phyloP scores from a whole-genome alignment of 2,113 vertebrate genomes.

The Gallinago paraguaiae region DNA sequence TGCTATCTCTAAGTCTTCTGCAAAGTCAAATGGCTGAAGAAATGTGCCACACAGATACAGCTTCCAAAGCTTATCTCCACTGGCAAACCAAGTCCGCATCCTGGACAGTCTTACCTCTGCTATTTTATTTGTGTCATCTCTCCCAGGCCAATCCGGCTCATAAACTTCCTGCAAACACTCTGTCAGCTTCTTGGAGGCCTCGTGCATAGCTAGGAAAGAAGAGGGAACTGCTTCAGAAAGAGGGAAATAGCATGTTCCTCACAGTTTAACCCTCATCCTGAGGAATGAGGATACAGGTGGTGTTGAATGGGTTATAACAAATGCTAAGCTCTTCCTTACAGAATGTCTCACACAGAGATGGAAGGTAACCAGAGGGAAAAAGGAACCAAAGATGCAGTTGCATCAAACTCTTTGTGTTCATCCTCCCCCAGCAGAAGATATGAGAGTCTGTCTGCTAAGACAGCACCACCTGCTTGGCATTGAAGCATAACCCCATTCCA shows the following conservation, averaged over 20 bases:
- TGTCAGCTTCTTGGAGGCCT: constrained; percentile 92
- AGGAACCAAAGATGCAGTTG: background rate
- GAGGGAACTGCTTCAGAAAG: background rate
- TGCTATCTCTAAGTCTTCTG: background rate
- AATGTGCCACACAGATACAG: background rate
- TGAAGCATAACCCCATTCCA: background rate
- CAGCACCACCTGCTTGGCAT: background rate
- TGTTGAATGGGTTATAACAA: background rate
- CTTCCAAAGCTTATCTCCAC: background rate
- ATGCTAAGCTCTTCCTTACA: background rate
- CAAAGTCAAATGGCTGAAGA: background rate
- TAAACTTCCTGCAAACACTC: constrained; percentile 95
- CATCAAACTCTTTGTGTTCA: background rate
- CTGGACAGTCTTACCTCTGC: constrained; percentile 83
- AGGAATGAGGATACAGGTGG: background rate
- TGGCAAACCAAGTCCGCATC: background rate
- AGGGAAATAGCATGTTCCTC: background rate
- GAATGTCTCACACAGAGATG: background rate
- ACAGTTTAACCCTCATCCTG: background rate
- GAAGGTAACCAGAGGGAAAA: background rate
- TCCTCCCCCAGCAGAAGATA: background rate
- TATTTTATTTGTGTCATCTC: constrained; percentile 90
- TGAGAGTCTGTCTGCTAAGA: background rate
- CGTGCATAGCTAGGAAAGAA: constrained; percentile 89
- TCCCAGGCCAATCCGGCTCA: constrained; percentile 92